These are phyloP conservation scores for Heterotilapia buettikoferi DNA, from an alignment of 2,113 vertebrate species.

Conservation along the genomic window DNA sequence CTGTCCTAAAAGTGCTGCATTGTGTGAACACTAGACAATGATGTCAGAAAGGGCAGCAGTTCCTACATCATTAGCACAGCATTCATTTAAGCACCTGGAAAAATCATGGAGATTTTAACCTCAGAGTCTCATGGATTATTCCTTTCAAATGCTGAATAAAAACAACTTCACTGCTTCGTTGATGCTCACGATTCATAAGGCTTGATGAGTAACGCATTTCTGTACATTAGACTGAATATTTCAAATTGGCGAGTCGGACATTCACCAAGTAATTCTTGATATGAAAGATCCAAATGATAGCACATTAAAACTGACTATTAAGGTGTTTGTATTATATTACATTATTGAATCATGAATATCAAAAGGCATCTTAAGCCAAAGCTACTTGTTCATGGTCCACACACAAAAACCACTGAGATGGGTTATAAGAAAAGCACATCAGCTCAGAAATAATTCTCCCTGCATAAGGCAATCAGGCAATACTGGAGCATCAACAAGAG, in stretches of 20 bases:
- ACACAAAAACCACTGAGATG: neutral
- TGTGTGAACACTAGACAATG: neutral
- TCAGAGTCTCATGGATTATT: neutral
- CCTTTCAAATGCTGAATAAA: neutral
- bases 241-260: neutral
- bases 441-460: constrained; percentile 1
- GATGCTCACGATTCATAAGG: neutral
- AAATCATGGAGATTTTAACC: neutral
- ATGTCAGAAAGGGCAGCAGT: neutral
- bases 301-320: neutral
- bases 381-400: neutral
- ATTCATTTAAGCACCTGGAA: neutral
- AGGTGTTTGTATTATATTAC: neutral
- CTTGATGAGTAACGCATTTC: neutral
- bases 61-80: neutral
- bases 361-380: neutral
- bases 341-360: neutral
- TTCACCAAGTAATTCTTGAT: neutral
- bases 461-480: neutral
- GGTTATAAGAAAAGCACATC: neutral
- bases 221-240: neutral
- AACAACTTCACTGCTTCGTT: neutral
- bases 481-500: neutral
- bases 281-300: neutral
- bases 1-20: neutral